Evolutionary conservation across 2,888 invertebrate genomes (phyloP).

Genomic region (Tachina grossa): DNA sequence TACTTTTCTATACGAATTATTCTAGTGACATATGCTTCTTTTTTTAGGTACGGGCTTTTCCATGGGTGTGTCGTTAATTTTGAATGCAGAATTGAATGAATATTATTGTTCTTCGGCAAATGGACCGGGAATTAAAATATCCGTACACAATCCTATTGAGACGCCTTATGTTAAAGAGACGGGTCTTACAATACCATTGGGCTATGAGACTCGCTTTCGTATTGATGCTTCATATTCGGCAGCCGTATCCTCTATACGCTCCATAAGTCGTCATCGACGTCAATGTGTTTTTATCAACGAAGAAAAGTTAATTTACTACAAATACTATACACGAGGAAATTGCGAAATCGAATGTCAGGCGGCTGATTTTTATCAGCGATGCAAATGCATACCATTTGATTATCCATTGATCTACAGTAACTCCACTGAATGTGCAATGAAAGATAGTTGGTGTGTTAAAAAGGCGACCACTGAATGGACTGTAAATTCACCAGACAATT

Average conservation of each 20-base stretch:
- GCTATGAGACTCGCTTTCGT: constrained; percentile 87
- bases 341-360: constrained; percentile 86
- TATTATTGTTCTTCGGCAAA: constrained; percentile 91
- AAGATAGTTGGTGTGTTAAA: constrained; percentile 71
- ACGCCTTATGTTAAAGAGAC: constrained; percentile 90
- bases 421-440: constrained; percentile 85
- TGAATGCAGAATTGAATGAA: constrained; percentile 88
- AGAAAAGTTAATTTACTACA: constrained; percentile 86
- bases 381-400: constrained; percentile 77
- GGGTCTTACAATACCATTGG: constrained; percentile 88
- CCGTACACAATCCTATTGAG: constrained; percentile 89
- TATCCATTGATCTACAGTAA: constrained; percentile 85
- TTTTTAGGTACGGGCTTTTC: constrained; percentile 86
- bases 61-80: constrained; percentile 87
- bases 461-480: constrained; percentile 58
- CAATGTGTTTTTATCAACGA: constrained; percentile 90
- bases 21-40: neutral
- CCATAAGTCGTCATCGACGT: constrained; percentile 86
- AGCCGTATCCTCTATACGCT: constrained; percentile 85
- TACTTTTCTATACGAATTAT: neutral
- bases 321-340: constrained; percentile 77
- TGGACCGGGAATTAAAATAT: constrained; percentile 82
- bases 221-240: constrained; percentile 87
- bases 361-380: constrained; percentile 71
- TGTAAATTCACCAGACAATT: constrained; percentile 1